Conservation (phyloP, 2,797 vertebrate species). For the Aeoliscus strigatus region DNA sequence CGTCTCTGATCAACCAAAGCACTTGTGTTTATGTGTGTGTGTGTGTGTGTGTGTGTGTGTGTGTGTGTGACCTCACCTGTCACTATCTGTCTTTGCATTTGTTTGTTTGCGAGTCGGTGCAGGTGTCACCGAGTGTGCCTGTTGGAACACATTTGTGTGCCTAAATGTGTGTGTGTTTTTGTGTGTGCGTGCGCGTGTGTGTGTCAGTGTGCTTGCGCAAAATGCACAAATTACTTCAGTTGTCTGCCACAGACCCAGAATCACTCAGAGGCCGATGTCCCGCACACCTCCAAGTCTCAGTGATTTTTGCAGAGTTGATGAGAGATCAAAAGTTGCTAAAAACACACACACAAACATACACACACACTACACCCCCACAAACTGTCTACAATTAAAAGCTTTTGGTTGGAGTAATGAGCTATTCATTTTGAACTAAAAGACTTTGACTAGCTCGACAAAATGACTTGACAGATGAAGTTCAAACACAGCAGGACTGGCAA, state of each 20-base stretch:
- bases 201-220: conserved; percentile 2
- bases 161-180: conserved; percentile 15
- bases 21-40: conserved; percentile 14
- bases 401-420: conserved; percentile 20
- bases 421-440: conserved; percentile 24
- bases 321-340: conserved; percentile 1
- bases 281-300: conserved; percentile 8
- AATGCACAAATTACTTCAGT: conserved; percentile 39
- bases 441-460: conserved; percentile 17
- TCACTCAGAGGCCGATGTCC: conserved; percentile 21
- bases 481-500: conserved; percentile 12
- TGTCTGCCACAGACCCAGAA: conserved; percentile 40
- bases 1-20: conserved; percentile 59
- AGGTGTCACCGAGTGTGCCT: conserved; percentile 44
- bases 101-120: conserved; percentile 56
- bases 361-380: background rate
- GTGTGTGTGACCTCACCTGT: conserved; percentile 48
- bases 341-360: too few relatives aligned
- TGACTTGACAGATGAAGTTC: conserved; percentile 4
- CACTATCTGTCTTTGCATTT: conserved; percentile 56
- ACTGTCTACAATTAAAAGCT: conserved; percentile 20
- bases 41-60: conserved; percentile 21
- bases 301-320: background rate
- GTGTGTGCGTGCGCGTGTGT: conserved; percentile 15
- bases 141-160: conserved; percentile 26